Evolutionary conservation across 2,888 invertebrate species (phyloP), one percentile per base, ranked within the genome.

Genomic region (Harpalus rufipes): DNA sequence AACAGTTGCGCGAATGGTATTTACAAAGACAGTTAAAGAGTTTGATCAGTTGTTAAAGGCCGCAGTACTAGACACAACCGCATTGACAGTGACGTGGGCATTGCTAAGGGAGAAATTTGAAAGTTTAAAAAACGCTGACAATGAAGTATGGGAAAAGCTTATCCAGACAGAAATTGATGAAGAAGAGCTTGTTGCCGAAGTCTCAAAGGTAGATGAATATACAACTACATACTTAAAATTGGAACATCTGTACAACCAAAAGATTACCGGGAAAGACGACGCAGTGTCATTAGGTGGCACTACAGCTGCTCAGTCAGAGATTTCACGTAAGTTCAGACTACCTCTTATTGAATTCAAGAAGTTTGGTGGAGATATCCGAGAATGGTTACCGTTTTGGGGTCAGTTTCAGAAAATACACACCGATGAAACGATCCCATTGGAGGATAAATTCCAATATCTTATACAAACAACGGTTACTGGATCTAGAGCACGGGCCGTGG

Each of bases 351-450:
- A 87, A 82, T 85, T 86, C 44, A 86, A 85, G 39, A 85, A 83
- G 25, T 88, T 87, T 85, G 78, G 81, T 72, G 87, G 88, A 10
- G 80, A 87, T 41, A 78, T 88, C 12, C 83, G 84, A 44, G 86
- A 87, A 7, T 88, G 88, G 87, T 78, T 88, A 16, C 63, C 86
- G 5, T 88, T 88, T 81, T 88, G 88, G 87, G 21, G 59, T 6
- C 87, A 88, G 74, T 88, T 88, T 81, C 86, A 86, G 63, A 87
- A 86, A 63, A 86, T 88, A 18, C 82, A 87, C 81, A 84, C 84
- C 7, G 88, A 87, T 84, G 32, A 58, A 6, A n/a, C 59, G n/a
- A 85, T 87, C 32, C 86, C 86, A 14, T 18, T 16, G 12, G 79
- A 51, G n/a, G 88, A 88, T 81, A 88, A 87, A 80, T 76, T 87